Conservation (phyloP, 35 echinoderm and acorn worm species). For the Ptychodera flava region DNA sequence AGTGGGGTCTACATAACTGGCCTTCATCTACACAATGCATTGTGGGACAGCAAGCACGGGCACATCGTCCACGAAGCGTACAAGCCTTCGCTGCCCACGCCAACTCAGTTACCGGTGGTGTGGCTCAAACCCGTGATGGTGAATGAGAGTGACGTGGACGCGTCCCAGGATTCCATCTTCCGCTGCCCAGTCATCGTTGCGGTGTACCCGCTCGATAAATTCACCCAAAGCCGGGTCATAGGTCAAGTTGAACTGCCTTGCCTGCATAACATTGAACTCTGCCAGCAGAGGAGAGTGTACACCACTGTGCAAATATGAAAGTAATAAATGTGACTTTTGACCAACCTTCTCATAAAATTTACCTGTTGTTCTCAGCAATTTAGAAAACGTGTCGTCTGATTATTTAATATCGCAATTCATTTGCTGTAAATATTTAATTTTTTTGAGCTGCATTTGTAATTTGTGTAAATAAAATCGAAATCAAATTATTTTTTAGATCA, state of each 20-base stretch:
- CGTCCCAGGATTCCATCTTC: not conserved
- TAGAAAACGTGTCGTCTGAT: too few relatives aligned
- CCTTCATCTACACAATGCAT: slow-evolving; percentile 67
- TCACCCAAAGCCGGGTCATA: not conserved
- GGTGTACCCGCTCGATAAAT: not conserved
- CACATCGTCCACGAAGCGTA: slow-evolving; percentile 18
- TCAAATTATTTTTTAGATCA: too few relatives aligned
- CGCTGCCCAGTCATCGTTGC: not conserved
- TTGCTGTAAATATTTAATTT: too few relatives aligned
- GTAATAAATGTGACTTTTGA: too few relatives aligned
- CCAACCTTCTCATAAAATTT: too few relatives aligned
- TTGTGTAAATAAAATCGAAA: too few relatives aligned
- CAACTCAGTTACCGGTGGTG: slow-evolving; percentile 39
- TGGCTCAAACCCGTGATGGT: slow-evolving; percentile 59
- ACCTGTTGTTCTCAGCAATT: too few relatives aligned
- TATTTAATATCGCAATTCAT: too few relatives aligned
- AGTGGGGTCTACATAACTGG: slow-evolving; percentile 53
- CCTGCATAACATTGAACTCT: not conserved
- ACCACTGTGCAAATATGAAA: not conserved
- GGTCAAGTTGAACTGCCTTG: not conserved
- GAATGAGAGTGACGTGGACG: not conserved
- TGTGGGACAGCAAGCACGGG: slow-evolving; percentile 55
- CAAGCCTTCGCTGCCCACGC: slow-evolving; percentile 7
- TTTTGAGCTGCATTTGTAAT: too few relatives aligned
- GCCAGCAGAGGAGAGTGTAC: not conserved